These are phyloP conservation scores for Onthophagus taurus DNA, from an alignment of 1,140 invertebrate genomes.

Conservation along the genomic window DNA sequence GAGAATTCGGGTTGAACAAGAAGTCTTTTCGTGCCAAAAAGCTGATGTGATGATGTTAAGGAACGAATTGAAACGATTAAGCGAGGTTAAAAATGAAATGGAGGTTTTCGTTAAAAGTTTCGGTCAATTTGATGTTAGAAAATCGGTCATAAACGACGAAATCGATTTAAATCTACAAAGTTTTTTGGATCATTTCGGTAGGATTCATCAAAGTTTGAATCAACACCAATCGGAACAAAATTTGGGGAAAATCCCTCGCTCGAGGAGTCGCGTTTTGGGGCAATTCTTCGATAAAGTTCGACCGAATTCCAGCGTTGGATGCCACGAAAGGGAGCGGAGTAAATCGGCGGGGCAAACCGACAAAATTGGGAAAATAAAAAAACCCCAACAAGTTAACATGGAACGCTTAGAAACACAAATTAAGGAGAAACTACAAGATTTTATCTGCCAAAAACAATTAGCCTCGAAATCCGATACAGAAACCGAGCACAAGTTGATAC, in stretches of 20 bases:
- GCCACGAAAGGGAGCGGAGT: conserved; percentile 39
- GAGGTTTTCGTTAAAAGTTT: conserved; percentile 56
- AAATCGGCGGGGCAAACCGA: conserved; percentile 41
- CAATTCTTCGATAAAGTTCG: conserved; percentile 24
- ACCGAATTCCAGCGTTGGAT: conserved; percentile 18
- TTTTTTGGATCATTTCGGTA: conserved; percentile 47
- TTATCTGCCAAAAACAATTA: conserved; percentile 30
- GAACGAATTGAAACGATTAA: conserved; percentile 57
- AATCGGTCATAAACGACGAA: no score
- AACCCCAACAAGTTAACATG: conserved; percentile 32
- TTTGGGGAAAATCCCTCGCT: conserved; percentile 34
- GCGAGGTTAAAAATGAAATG: conserved; percentile 50
- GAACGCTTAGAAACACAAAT: conserved; percentile 41
- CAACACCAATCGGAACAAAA: conserved; percentile 24
- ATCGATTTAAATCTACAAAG: conserved; percentile 45
- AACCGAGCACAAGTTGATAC: conserved; percentile 27
- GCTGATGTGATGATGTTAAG: conserved; percentile 54
- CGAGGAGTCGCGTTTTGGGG: conserved; percentile 32
- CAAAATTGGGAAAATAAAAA: conserved; percentile 30
- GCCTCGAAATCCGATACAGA: conserved; percentile 33
- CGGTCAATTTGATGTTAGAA: conserved; percentile 21
- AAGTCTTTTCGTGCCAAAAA: conserved; percentile 49
- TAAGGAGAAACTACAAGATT: conserved; percentile 41
- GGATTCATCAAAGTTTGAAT: conserved; percentile 20
- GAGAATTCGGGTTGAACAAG: conserved; percentile 57